phyloP scores from a whole-genome alignment of 1,140 invertebrate genomes.

The Anagrus nilaparvatae region DNA sequence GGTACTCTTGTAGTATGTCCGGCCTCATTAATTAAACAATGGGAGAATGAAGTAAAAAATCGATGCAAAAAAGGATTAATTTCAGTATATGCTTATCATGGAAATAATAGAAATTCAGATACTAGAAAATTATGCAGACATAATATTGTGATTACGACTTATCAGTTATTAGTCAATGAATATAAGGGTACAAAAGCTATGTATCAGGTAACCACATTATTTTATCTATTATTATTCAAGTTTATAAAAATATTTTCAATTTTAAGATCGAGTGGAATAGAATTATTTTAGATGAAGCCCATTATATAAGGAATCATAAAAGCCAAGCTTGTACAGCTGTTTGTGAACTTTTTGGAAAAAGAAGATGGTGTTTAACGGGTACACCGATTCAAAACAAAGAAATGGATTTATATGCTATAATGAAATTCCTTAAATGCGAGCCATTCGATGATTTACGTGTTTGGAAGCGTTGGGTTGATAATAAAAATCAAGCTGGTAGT shows the following conservation, averaged over 20 bases:
- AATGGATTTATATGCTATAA: slow-evolving; percentile 74
- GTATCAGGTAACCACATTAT: slow-evolving; percentile 19
- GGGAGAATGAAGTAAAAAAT: slow-evolving; percentile 69
- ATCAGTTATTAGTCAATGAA: slow-evolving; percentile 54
- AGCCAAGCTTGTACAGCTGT: slow-evolving; percentile 61
- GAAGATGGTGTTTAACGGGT: slow-evolving; percentile 82
- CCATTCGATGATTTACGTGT: slow-evolving; percentile 77
- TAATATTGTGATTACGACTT: slow-evolving; percentile 73
- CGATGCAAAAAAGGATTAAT: slow-evolving; percentile 53
- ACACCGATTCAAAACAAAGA: slow-evolving; percentile 94
- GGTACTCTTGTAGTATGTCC: slow-evolving; percentile 84
- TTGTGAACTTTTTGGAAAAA: slow-evolving; percentile 48
- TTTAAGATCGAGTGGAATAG: slow-evolving; percentile 64
- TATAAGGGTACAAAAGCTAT: slow-evolving; percentile 24
- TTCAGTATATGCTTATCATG: slow-evolving; percentile 68
- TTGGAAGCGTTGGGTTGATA: slow-evolving; percentile 58
- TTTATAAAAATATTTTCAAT: slow-evolving; percentile 15
- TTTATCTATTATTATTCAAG: slow-evolving; percentile 1
- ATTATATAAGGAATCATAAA: slow-evolving; percentile 82
- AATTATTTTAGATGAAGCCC: slow-evolving; percentile 88
- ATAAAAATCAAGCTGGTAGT: slow-evolving; percentile 59
- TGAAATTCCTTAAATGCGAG: slow-evolving; percentile 76
- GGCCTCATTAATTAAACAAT: slow-evolving; percentile 73
- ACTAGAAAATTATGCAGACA: slow-evolving; percentile 49
- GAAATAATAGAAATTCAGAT: slow-evolving; percentile 57